phyloP scores from a whole-genome alignment of 1,140 invertebrate genomes.

The Drosophila seguyi region DNA sequence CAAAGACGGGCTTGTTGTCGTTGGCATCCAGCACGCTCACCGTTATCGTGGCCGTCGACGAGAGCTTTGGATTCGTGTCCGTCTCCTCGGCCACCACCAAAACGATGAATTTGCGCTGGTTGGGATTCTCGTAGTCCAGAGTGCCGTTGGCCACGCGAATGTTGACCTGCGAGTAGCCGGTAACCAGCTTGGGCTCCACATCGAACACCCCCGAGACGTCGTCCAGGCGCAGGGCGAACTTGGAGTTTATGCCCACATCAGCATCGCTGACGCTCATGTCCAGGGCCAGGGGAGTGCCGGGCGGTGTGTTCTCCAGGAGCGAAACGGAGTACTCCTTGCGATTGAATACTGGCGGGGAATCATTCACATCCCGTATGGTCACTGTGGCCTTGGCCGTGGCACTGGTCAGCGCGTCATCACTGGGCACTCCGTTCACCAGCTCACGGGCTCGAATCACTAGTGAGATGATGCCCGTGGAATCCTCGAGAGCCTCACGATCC shows the following conservation, averaged over 20 bases:
- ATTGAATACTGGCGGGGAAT: conserved; percentile 95
- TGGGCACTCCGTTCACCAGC: conserved; percentile 89
- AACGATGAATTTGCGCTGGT: conserved; percentile 95
- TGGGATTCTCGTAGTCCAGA: conserved; percentile 96
- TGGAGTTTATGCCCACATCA: conserved; percentile 93
- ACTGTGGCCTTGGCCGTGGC: conserved; percentile 91
- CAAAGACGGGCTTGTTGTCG: conserved; percentile 94
- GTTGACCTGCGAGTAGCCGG: conserved; percentile 92
- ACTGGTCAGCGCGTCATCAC: conserved; percentile 89
- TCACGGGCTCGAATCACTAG: conserved; percentile 91
- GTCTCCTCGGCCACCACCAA: conserved; percentile 93
- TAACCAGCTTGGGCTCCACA: conserved; percentile 92
- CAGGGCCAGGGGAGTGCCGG: conserved; percentile 92
- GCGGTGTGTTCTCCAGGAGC: conserved; percentile 92
- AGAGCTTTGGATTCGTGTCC: conserved; percentile 90
- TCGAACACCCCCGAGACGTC: conserved; percentile 93
- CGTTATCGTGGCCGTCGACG: conserved; percentile 94
- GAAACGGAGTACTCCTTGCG: conserved; percentile 92
- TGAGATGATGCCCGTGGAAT: conserved; percentile 92
- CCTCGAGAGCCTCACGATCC: conserved; percentile 92
- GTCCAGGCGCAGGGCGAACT: conserved; percentile 91
- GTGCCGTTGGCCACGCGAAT: conserved; percentile 92
- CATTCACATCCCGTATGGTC: conserved; percentile 96
- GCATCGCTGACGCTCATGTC: conserved; percentile 95
- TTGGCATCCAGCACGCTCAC: conserved; percentile 94